These are phyloP conservation scores for Loripinus fragilis DNA, from an alignment of 2,888 invertebrate genomes.

Conservation along the genomic window DNA sequence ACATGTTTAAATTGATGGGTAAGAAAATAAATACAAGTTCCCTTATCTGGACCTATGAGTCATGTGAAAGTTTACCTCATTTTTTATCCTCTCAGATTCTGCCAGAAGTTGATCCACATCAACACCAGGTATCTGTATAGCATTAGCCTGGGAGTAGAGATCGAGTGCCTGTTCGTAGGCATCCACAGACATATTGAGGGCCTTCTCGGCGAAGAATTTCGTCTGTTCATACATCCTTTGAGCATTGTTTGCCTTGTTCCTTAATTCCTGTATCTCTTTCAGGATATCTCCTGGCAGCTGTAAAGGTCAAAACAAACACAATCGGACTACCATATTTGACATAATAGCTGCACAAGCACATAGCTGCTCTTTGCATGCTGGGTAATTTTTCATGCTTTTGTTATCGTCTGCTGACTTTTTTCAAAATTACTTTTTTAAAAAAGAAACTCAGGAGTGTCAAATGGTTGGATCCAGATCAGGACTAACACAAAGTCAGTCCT, in stretches of 20 bases:
- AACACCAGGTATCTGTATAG: conserved; percentile 90
- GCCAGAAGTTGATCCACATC: conserved; percentile 89
- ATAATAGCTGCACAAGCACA: no score
- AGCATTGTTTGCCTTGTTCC: conserved; percentile 85
- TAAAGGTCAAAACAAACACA: neutral
- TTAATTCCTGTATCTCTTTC: conserved; percentile 82
- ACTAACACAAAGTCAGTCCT: no score
- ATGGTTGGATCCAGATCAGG: no score
- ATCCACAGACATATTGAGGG: conserved; percentile 89
- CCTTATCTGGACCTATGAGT: no score
- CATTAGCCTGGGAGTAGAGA: conserved; percentile 91
- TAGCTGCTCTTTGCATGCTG: no score
- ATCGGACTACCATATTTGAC: no score
- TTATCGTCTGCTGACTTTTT: no score
- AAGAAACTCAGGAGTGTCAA: no score
- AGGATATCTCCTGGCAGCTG: conserved; percentile 73
- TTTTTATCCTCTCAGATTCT: conserved; percentile 88
- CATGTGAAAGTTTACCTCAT: conserved; percentile 86
- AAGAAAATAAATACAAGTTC: no score
- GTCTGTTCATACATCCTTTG: conserved; percentile 89
- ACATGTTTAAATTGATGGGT: no score
- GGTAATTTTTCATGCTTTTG: no score
- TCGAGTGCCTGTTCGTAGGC: conserved; percentile 93
- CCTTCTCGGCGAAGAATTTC: conserved; percentile 89
- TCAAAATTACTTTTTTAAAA: no score